Base-by-base conservation (phyloP, 2,797 vertebrate species). In the Limosa lapponica region DNA sequence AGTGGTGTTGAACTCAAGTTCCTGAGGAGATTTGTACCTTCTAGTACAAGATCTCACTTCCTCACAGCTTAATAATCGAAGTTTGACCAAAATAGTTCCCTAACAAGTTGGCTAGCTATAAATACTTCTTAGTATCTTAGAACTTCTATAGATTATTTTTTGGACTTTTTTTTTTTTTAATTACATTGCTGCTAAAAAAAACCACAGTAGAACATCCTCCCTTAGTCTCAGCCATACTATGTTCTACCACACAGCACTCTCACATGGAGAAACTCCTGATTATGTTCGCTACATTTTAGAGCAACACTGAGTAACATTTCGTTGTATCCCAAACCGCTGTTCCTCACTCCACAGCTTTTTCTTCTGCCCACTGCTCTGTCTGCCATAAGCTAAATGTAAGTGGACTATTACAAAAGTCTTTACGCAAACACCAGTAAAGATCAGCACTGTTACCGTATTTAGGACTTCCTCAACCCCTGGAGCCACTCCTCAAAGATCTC, bases 401-500 rank as follows among this genome's bases (percentile, higher is more conserved):
- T 5, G 12, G 11, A 82, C 37, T 18, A 39, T 2, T 10, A 86
- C 44, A 69, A 36, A 87, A 78, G 25, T 28, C 52, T 82, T 75
- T 39, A 72, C 20, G 28, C 18, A 70, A 87, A 41, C 44, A 13
- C 17, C 36, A 65, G 20, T 48, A 30, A 82, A 69, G 24, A 70
- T 67, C 44, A 89, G 61, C 48, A 19, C 55, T 41, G 13, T 57
- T 92, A 91, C 93, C 52, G 0, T 79, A 89, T 82, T 89, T 64
- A 92, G 79, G 54, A 95, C 95, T 97, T 97, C 96, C 97, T 94
- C 79, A 93, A 92, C 46, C 34, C 27, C 28, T 32, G 30, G 11
- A 69, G 78, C 84, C 87, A 69, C 91, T 78, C 59, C 74, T 93
- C 19, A 10, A 62, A 87, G 55, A 90, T 23, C 28, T 72, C 58